Evolutionary conservation across 2,113 vertebrate genomes (phyloP), one percentile per base, ranked within the genome.

Genomic region (Nymphicus hollandicus): DNA sequence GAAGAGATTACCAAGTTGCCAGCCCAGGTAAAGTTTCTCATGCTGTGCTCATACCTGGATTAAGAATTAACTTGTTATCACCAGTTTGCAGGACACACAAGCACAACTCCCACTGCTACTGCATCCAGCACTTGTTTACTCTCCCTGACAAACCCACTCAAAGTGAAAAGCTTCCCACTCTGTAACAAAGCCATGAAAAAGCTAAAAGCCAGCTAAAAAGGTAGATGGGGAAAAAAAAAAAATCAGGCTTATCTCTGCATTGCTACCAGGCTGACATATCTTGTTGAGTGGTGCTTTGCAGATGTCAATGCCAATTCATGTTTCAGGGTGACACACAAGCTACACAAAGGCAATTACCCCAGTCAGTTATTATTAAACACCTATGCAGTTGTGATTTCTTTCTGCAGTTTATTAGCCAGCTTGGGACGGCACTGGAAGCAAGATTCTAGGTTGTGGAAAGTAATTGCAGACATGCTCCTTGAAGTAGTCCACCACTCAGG

Each of bases 401-500:
- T 17, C 29, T 52, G 16, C 1, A 4, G 31, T 65, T 74, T 80
- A 74, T 47, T 29, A 50, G 29, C 49, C 25, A 64, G 15, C 27
- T 50, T 29, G 20, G 56, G 43, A 24, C 3, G 6, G 46, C 7
- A 35, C n/a, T 41, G 50, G 29, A 3, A 56, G 13, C 2, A 7
- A 43, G n/a, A 11, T 11, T 13, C 24, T 15, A 28, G 37, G 35
- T 6, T 41, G 13, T 22, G 28, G 37, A 18, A 9, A 4, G 41
- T 17, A 27, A 47, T 43, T 78, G 52, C 70, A 66, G 27, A 47
- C 22, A 41, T 10, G n/a, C 23, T 53, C n/a, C 81, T 60, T 0
- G 2, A 52, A 69, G 28, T 0, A 1, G 27, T 33, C 43, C 43
- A 13, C 22, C 0, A 1, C 31, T 24, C 27, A 22, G 10, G 25